Evolutionary conservation across 2,888 invertebrate genomes (phyloP), one percentile per base, ranked within the genome.

Genomic region (Ophraella communa): DNA sequence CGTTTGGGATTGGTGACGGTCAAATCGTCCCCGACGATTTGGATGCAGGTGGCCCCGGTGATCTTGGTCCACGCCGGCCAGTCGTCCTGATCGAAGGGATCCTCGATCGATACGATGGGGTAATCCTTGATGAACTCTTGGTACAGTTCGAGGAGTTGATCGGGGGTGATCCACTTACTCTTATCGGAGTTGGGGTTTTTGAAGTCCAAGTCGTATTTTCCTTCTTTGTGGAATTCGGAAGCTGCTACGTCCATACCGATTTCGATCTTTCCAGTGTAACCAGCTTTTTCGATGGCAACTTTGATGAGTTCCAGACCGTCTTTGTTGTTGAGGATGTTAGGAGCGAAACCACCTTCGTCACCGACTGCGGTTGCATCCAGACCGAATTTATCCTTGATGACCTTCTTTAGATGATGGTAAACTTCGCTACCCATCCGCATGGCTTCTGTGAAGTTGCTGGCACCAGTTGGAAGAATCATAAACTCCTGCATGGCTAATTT

Each of bases 171-270:
- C 87, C 92, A 93, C 77, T 91, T 88, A 21, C 86, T 85, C 62
- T 93, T 90, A 82, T 98, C 94, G 45, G 95, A 94, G 60, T 91
- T 88, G 42, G 93, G 91, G 83, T 98, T 98, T 85, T 98, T 99
- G 87, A 99, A 99, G 86, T 98, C 98, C 82, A 99, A 87, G 83
- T 99, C 98, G 81, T 99, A 99, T 56, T 74, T 71, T 23, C 85
- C 85, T 47, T 90, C 86, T 84, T 93, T 94, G 87, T 86, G 93
- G 87, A 99, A 98, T 84, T 99, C 98, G 0, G 98, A 98, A 1
- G 99, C 98, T 57, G 99, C 99, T 42, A 98, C 96, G 83, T 99
- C 99, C 98, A 99, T 98, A 64, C 97, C 98, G 78, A 99, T 98
- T 79, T 97, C 93, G 76, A 99, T 87, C 83, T 96, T 96, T 76